These are phyloP conservation scores for Galaxias olidus DNA, from an alignment of 2,797 vertebrate genomes.

Conservation along the genomic window DNA sequence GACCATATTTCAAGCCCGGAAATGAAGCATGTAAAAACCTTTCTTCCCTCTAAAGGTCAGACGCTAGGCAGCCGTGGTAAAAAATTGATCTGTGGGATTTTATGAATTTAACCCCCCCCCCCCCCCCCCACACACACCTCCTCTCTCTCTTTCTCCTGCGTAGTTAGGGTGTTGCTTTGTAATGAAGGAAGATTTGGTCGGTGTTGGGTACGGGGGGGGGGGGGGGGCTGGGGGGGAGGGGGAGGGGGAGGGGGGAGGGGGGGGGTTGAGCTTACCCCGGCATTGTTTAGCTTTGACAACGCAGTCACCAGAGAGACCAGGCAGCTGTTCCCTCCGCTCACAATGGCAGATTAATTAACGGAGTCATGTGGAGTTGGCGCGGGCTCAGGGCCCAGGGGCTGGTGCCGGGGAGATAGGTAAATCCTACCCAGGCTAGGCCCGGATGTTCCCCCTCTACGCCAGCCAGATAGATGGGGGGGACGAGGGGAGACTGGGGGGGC, in stretches of 20 bases:
- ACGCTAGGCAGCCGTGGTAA: constrained; percentile 89
- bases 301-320: constrained; percentile 90
- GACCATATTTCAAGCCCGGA: constrained; percentile 88
- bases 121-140: too few relatives aligned
- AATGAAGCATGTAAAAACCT: constrained; percentile 87
- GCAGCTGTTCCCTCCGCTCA: constrained; percentile 98
- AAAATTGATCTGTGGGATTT: constrained; percentile 92
- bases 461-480: too few relatives aligned
- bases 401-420: constrained; percentile 99
- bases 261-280: constrained; percentile 94
- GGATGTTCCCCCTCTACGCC: too few relatives aligned
- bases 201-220: too few relatives aligned
- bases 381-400: constrained; percentile 97
- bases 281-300: constrained; percentile 99
- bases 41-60: constrained; percentile 94
- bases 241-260: too few relatives aligned
- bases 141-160: too few relatives aligned
- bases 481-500: too few relatives aligned
- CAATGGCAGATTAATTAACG: constrained; percentile 99
- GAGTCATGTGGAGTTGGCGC: constrained; percentile 98
- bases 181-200: constrained; percentile 88
- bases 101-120: constrained; percentile 90
- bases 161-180: constrained; percentile 92
- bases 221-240: too few relatives aligned
- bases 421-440: constrained; percentile 93